Conservation (phyloP, 2,113 vertebrate species). For the Misgurnus anguillicaudatus region DNA sequence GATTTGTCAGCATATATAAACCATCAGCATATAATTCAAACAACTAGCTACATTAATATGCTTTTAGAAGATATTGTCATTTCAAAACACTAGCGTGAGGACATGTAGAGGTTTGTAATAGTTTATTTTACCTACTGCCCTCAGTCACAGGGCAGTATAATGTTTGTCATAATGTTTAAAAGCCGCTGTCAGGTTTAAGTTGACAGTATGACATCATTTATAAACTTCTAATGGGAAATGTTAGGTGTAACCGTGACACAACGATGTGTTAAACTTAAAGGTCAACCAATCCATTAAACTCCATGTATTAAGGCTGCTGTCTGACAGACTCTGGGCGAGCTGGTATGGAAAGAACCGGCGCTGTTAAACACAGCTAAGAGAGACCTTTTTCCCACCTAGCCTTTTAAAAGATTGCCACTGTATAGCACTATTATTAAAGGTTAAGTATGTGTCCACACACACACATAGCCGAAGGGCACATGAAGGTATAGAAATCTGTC, state of each 20-base stretch:
- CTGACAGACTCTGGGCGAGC: neutral
- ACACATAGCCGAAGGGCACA: conserved; percentile 23
- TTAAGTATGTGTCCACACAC: conserved; percentile 10
- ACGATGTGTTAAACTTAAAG: conserved; percentile 46
- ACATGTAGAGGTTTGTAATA: conserved; percentile 39
- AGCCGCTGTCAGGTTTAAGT: conserved; percentile 47
- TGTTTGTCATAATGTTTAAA: conserved; percentile 38
- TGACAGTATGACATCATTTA: conserved; percentile 45
- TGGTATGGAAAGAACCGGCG: neutral
- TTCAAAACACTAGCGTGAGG: neutral
- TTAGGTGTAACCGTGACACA: conserved; percentile 47
- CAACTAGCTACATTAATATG: conserved; percentile 12
- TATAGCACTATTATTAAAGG: neutral
- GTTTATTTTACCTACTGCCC: conserved; percentile 52
- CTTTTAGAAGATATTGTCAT: neutral
- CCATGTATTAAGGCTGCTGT: conserved; percentile 10
- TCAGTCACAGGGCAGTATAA: conserved; percentile 45
- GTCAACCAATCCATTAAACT: conserved; percentile 37
- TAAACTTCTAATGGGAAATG: conserved; percentile 47
- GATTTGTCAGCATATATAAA: conserved; percentile 23
- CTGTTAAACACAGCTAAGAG: neutral
- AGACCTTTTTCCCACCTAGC: neutral
- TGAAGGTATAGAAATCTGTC: conserved; percentile 50
- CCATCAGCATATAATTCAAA: conserved; percentile 5
- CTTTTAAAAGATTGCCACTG: neutral